These are phyloP conservation scores for Macquaria ambigua DNA, from an alignment of 2,113 vertebrate genomes.

Conservation along the genomic window DNA sequence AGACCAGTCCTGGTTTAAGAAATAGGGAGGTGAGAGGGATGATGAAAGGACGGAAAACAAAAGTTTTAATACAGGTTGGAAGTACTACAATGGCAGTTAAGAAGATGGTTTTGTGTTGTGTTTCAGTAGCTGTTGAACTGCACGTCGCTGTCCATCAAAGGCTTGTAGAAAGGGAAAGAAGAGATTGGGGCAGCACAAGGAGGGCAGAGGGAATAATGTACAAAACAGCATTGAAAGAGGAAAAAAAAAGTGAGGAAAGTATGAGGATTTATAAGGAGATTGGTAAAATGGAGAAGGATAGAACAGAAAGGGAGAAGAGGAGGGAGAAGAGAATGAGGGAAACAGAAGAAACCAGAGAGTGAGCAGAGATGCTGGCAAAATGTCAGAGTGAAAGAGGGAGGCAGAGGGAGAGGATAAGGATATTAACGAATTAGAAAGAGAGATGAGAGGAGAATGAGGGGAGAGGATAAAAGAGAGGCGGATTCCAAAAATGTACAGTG, in stretches of 20 bases:
- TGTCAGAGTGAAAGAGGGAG: constrained; percentile 51
- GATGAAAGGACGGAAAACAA: too few species aligned
- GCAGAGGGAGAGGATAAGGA: constrained; percentile 53
- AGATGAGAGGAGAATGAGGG: constrained; percentile 53
- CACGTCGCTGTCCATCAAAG: too few species aligned
- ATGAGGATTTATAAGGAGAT: too few species aligned
- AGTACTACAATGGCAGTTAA: too few species aligned
- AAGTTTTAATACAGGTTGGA: too few species aligned
- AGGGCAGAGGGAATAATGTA: constrained; percentile 5
- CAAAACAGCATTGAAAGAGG: background rate
- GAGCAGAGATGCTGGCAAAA: constrained; percentile 13
- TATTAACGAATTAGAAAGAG: constrained; percentile 58
- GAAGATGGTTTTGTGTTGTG: too few species aligned
- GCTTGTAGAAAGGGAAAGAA: too few species aligned
- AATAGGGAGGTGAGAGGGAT: too few species aligned
- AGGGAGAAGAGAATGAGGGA: background rate
- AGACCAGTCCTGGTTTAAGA: too few species aligned
- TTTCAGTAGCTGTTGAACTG: too few species aligned
- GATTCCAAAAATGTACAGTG: constrained; percentile 71
- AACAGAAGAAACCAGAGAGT: too few species aligned
- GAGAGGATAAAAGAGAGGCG: constrained; percentile 50
- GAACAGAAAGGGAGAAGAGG: constrained; percentile 12
- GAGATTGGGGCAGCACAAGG: background rate
- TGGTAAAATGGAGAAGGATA: constrained; percentile 20
- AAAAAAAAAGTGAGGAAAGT: too few species aligned